These are phyloP conservation scores for Synergus gifuensis DNA, from an alignment of 2,888 invertebrate species.

Conservation along the genomic window DNA sequence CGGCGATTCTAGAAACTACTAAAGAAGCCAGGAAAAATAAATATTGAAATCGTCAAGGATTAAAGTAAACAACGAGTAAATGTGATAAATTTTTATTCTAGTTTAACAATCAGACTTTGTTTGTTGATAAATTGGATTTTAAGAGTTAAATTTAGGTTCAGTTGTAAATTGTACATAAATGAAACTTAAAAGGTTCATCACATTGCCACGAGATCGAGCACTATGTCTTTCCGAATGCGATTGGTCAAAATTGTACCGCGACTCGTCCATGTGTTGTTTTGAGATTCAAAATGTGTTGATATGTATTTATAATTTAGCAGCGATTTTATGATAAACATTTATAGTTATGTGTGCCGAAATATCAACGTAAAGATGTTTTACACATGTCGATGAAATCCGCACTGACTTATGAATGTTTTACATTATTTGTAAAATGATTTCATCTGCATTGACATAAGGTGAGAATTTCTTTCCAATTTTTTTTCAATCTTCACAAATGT, in stretches of 20 bases:
- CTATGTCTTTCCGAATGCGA: neutral
- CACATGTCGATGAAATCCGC: neutral
- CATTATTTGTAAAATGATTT: neutral
- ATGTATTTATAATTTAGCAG: neutral
- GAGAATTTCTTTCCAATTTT: neutral
- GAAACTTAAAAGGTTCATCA: neutral
- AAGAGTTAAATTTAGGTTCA: neutral
- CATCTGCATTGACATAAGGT: neutral
- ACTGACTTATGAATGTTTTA: neutral
- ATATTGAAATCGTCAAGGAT: neutral
- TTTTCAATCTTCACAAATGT: neutral
- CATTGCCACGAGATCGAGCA: neutral
- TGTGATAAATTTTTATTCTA: neutral
- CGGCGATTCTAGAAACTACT: neutral
- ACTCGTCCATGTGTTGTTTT: neutral
- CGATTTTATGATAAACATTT: neutral
- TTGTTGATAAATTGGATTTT: neutral
- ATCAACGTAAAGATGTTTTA: neutral
- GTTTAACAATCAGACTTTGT: neutral
- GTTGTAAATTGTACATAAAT: too few relatives aligned
- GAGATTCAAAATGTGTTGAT: neutral
- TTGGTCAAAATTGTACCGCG: neutral
- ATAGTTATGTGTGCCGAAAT: neutral
- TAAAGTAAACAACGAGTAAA: neutral
- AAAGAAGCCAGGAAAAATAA: neutral